Conservation (phyloP, 2,113 vertebrate genomes). For the Hemiscyllium ocellatum region DNA sequence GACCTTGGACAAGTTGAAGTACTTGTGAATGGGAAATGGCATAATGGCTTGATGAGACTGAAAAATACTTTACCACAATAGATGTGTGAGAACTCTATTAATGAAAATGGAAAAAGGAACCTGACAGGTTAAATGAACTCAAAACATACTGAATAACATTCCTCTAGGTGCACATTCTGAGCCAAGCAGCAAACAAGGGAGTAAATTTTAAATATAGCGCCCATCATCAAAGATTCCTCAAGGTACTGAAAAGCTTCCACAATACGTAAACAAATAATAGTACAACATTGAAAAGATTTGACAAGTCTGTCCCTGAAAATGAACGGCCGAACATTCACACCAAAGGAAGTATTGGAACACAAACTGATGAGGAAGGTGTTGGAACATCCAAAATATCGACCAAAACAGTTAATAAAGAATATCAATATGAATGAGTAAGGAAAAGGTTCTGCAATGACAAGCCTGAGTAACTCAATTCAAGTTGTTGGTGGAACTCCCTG, state of each 20-base stretch:
- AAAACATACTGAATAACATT: neutral
- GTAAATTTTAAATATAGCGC: neutral
- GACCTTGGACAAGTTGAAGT: neutral
- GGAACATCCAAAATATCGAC: neutral
- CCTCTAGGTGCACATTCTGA: neutral
- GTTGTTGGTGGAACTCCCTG: neutral
- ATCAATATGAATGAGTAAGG: neutral
- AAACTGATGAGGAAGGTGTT: neutral
- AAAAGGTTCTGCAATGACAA: neutral
- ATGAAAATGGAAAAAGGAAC: neutral
- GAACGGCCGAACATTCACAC: neutral
- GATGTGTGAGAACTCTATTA: neutral
- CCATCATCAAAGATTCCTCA: neutral
- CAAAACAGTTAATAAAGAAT: neutral
- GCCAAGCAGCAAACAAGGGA: neutral
- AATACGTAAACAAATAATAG: neutral
- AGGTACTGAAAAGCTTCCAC: neutral
- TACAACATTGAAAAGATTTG: neutral
- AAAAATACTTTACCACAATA: neutral
- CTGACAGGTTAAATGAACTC: neutral
- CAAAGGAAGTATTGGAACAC: neutral
- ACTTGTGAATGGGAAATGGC: neutral
- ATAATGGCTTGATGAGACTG: neutral
- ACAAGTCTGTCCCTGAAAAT: neutral
- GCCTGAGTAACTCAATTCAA: neutral